Evolutionary conservation across 2,888 invertebrate genomes (phyloP), one percentile per base, ranked within the genome.

Genomic region (Pheosia gnoma): DNA sequence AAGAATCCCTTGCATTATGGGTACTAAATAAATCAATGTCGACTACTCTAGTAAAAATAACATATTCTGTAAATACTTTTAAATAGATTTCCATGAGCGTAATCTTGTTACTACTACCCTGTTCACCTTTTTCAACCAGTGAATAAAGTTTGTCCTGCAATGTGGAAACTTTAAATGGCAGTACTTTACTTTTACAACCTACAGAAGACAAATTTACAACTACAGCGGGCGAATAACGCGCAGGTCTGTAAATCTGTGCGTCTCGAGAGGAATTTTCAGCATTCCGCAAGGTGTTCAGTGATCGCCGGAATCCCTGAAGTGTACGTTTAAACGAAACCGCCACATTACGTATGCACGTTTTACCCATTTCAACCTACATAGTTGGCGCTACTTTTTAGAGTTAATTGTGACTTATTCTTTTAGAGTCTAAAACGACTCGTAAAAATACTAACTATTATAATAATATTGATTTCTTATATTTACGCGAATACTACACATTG

Each of bases 251-350:
- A 67, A 67, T 67, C 58, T 60, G 65, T 64, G n/a, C 52, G 11
- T 51, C 38, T 61, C 57, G 49, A 7, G 41, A 41, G 56, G 36
- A 11, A 59, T 67, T 60, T 59, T 45, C 56, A 11, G 47, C 64
- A 67, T 67, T 60, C 54, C 59, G n/a, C 37, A 38, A 73, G 64
- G 59, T 55, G 59, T 59, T 60, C 13, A 13, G 41, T 39, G 57
- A 58, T 53, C 59, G 59, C 63, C 58, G 57, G 59, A 8, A 55
- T 53, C 57, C 61, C 60, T 60, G 55, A 66, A 64, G 65, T 65
- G 61, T 66, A 69, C 66, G 58, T 69, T 66, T 71, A 67, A 71
- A 72, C 59, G 66, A 67, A 69, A 57, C 53, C 60, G 61, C 62
- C 59, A 43, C 59, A 63, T 69, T 69, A 64, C 59, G 25, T 59